Conservation (phyloP, 2,113 vertebrate genomes). For the Abramis brama region DNA sequence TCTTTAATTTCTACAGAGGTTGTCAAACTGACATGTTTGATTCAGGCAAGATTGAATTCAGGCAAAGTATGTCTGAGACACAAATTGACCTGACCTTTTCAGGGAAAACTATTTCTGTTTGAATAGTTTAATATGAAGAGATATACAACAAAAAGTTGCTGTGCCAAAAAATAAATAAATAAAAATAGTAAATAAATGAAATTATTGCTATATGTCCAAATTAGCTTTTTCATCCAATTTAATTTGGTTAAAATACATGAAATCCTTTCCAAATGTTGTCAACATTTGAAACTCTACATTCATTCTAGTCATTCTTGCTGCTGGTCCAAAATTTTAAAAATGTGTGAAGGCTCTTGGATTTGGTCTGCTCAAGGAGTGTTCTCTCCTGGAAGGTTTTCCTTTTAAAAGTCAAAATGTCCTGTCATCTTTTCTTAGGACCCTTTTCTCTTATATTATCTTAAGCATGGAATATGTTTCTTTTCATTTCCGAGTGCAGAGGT, state of each 20-base stretch:
- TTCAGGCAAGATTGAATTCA: background rate
- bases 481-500: conserved; percentile 3
- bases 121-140: background rate
- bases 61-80: background rate
- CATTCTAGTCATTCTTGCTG: background rate
- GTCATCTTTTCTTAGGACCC: background rate
- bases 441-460: background rate
- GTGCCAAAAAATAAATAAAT: too few species aligned
- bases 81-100: background rate
- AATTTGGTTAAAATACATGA: background rate
- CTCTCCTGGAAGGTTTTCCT: background rate
- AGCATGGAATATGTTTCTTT: background rate
- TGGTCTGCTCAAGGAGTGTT: background rate
- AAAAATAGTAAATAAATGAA: too few species aligned
- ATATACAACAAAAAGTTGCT: background rate
- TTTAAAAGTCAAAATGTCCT: background rate
- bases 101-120: background rate
- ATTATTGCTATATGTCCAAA: too few species aligned
- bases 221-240: background rate
- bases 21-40: background rate
- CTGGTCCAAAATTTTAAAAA: background rate
- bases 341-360: background rate
- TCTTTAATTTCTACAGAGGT: background rate
- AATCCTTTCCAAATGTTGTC: background rate
- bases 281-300: background rate